These are phyloP conservation scores for Mycalesis mineus DNA, from an alignment of 2,888 invertebrate genomes.

Conservation along the genomic window DNA sequence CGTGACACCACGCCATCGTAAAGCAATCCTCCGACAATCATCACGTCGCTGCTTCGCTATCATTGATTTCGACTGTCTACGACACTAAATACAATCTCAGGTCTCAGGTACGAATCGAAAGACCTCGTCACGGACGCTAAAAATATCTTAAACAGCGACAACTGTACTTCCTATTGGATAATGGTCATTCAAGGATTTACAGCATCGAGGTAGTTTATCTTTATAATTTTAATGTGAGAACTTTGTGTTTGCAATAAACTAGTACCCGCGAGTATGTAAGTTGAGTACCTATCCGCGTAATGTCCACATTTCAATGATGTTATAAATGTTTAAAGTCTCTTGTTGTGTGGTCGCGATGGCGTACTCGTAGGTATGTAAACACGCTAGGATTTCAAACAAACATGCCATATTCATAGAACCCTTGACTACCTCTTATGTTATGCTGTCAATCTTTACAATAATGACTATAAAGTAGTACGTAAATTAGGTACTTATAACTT, in stretches of 20 bases:
- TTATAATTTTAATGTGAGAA: slow-evolving; percentile 25
- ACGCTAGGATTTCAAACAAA: slow-evolving; percentile 7
- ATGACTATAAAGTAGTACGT: background rate
- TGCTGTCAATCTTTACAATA: background rate
- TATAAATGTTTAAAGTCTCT: slow-evolving; percentile 12
- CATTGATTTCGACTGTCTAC: background rate
- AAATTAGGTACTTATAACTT: background rate
- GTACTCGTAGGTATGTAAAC: background rate
- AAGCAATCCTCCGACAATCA: slow-evolving; percentile 43
- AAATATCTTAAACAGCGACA: slow-evolving; percentile 27
- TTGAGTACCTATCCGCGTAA: background rate
- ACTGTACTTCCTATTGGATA: slow-evolving; percentile 30
- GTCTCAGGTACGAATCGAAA: slow-evolving; percentile 6
- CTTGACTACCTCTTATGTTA: slow-evolving; percentile 5
- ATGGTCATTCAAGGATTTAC: slow-evolving; percentile 31
- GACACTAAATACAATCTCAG: background rate
- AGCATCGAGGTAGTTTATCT: slow-evolving; percentile 22
- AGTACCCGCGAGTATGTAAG: background rate
- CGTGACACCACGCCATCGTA: slow-evolving; percentile 40
- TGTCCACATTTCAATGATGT: slow-evolving; percentile 19
- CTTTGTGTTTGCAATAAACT: slow-evolving; percentile 17
- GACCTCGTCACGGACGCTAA: slow-evolving; percentile 23
- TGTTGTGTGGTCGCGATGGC: background rate
- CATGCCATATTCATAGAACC: slow-evolving; percentile 5
- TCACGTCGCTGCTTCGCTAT: slow-evolving; percentile 24